Evolutionary conservation across 2,113 vertebrate genomes (phyloP).

Genomic region (Cnemophilus loriae): DNA sequence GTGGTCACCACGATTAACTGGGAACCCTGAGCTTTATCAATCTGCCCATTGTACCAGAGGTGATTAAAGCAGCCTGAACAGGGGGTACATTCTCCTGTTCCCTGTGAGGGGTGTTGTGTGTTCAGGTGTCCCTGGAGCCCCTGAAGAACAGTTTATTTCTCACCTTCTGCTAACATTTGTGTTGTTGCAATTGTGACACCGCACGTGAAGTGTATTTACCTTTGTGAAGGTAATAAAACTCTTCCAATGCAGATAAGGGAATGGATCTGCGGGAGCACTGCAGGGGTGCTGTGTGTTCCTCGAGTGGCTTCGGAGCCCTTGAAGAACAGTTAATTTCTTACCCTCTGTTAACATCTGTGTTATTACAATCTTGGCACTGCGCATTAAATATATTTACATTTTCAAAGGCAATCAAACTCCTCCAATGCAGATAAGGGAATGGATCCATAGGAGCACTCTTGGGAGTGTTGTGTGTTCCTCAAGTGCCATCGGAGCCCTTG

Average conservation of each 20-base stretch:
- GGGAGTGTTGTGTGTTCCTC: not conserved
- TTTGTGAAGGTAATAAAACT: not conserved
- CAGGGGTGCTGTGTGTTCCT: not conserved
- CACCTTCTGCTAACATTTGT: not conserved
- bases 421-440: not conserved
- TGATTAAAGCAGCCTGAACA: not conserved
- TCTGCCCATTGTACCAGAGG: not conserved
- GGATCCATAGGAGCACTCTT: not conserved
- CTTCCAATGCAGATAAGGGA: not conserved
- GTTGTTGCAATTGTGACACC: not conserved
- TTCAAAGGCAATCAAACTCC: not conserved
- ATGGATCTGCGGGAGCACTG: fast-evolving
- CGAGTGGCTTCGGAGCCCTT: not conserved
- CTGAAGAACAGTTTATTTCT: not conserved
- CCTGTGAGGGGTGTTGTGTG: not conserved
- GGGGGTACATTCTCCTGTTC: not conserved
- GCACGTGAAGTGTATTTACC: not conserved
- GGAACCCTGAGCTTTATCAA: not conserved
- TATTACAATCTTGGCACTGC: not conserved
- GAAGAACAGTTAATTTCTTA: not conserved
- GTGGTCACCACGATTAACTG: not conserved
- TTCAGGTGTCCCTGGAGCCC: not conserved
- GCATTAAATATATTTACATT: not conserved
- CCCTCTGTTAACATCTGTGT: not conserved
- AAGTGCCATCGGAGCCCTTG: not conserved